Evolutionary conservation across 2,888 invertebrate genomes (phyloP).

Genomic region (Mystacides longicornis): DNA sequence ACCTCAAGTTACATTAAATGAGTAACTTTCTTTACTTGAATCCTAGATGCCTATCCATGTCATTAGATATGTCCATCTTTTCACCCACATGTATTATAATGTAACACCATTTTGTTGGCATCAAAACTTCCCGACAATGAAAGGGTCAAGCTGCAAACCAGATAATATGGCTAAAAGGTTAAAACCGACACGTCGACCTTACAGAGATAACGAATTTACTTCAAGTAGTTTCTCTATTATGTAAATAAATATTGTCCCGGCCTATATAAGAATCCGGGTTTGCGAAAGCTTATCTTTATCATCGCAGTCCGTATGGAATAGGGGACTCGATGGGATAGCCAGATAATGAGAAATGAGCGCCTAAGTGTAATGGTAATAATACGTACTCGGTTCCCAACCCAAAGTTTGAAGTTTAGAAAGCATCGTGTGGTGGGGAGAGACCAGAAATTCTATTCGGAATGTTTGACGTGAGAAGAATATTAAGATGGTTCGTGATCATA

Average conservation of each 20-base stretch:
- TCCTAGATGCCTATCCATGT: too few relatives aligned
- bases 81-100: too few relatives aligned
- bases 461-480: not conserved
- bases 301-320: not conserved
- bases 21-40: too few relatives aligned
- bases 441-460: slow-evolving; percentile 4
- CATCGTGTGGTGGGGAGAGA: not conserved
- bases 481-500: slow-evolving; percentile 1
- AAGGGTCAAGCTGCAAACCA: too few relatives aligned
- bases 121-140: too few relatives aligned
- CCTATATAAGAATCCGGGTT: not conserved
- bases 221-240: not conserved
- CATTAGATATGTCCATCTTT: too few relatives aligned
- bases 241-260: not conserved
- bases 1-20: too few relatives aligned
- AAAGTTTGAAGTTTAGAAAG: not conserved
- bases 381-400: too few relatives aligned
- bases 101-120: too few relatives aligned
- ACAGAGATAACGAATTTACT: too few relatives aligned
- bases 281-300: not conserved
- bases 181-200: too few relatives aligned
- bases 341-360: not conserved
- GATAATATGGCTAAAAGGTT: too few relatives aligned
- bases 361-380: not conserved
- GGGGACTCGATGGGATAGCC: not conserved